Percentiles rank a stretch among this genome's conserved stretches.
Evolutionary conservation across 2,113 vertebrate species (phyloP).

Genomic region (Bos javanicus): DNA sequence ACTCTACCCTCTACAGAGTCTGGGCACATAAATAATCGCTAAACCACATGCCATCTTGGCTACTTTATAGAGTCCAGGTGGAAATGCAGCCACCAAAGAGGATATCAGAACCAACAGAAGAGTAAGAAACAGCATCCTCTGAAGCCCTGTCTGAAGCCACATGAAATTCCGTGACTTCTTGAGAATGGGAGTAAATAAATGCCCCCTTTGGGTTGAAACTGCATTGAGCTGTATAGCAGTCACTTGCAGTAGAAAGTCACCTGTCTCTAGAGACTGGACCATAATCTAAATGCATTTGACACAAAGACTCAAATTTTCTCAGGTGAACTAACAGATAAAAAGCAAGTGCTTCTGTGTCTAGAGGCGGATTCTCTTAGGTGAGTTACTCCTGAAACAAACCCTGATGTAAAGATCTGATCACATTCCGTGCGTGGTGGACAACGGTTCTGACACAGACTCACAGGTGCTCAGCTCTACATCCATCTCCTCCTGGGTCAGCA

Average conservation of each 20-base stretch:
- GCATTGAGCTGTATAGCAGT: neutral
- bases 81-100: neutral
- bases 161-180: neutral
- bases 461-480: slow-evolving; percentile 93
- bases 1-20: neutral
- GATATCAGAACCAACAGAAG: neutral
- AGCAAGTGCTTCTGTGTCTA: neutral
- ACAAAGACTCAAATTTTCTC: neutral
- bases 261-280: neutral
- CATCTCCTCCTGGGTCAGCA: slow-evolving; percentile 95
- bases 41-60: neutral
- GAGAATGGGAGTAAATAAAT: neutral
- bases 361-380: neutral
- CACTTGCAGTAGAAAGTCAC: neutral
- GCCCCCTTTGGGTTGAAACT: neutral
- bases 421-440: slow-evolving; percentile 89
- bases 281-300: neutral
- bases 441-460: slow-evolving; percentile 88
- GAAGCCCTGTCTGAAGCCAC: neutral
- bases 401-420: neutral
- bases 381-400: neutral
- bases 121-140: neutral
- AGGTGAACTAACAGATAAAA: neutral
- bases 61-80: neutral
- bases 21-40: neutral